Percentiles rank a stretch among this genome's conserved stretches.
phyloP scores from a whole-genome alignment of 2,888 invertebrate species.

The Agrochola lota region DNA sequence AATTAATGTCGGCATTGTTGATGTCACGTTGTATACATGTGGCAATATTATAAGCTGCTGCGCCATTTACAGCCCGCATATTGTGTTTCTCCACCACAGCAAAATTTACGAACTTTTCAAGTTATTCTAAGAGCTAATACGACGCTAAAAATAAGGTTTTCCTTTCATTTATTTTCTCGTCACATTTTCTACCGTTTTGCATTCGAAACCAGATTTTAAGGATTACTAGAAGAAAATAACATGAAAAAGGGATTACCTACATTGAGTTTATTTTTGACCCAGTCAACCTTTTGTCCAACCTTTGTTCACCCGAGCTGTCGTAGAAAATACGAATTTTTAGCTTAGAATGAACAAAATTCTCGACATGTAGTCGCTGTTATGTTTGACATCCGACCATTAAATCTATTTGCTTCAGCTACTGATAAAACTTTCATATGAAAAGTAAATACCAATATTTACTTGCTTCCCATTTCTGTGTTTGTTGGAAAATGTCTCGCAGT shows the following conservation, averaged over 20 bases:
- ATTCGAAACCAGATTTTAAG: slow-evolving; percentile 4
- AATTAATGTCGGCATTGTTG: no score
- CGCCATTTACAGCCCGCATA: slow-evolving; percentile 14
- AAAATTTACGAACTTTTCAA: background rate
- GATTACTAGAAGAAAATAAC: background rate
- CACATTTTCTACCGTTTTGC: slow-evolving; percentile 8
- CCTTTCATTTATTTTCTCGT: slow-evolving; percentile 8
- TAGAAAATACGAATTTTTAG: background rate
- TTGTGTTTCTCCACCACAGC: background rate
- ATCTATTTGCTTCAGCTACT: background rate
- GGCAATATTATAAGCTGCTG: slow-evolving; percentile 1
- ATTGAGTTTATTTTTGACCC: slow-evolving; percentile 23
- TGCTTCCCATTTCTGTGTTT: slow-evolving; percentile 1
- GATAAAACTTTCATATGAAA: slow-evolving; percentile 1
- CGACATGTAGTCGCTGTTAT: background rate
- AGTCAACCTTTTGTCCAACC: background rate
- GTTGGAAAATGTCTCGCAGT: slow-evolving; percentile 3
- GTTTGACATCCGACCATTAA: background rate
- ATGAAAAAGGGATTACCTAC: slow-evolving; percentile 10
- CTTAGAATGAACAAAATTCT: background rate
- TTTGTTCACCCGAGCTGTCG: background rate
- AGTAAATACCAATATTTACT: slow-evolving; percentile 10
- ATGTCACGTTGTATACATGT: background rate
- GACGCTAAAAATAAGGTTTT: background rate
- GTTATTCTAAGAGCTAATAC: background rate